phyloP scores from a whole-genome alignment of 2,113 vertebrate species.

The Aphyosemion australe region DNA sequence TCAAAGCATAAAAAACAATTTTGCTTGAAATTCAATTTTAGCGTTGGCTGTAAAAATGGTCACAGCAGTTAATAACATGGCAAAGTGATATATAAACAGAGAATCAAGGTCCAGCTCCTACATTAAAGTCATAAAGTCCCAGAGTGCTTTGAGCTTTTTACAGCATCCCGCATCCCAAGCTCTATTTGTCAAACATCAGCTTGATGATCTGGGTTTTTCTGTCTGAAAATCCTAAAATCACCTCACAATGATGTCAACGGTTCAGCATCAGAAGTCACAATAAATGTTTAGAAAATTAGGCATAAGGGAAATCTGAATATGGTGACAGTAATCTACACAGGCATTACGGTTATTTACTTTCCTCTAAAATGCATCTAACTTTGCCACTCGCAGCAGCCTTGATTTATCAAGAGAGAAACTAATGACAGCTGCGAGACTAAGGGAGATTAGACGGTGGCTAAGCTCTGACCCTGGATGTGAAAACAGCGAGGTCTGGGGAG shows the following conservation, averaged over 20 bases:
- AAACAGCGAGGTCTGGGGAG: conserved; percentile 67
- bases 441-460: conserved; percentile 63
- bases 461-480: conserved; percentile 69
- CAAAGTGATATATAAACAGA: background rate
- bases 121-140: background rate
- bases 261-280: conserved; percentile 6
- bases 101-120: background rate
- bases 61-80: background rate
- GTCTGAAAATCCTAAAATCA: background rate
- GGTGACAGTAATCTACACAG: conserved; percentile 30
- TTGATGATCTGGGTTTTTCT: no score
- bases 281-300: conserved; percentile 41
- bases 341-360: conserved; percentile 29
- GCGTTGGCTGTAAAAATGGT: background rate
- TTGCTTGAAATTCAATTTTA: background rate
- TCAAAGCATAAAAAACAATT: conserved; percentile 1
- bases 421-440: conserved; percentile 70
- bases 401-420: conserved; percentile 70
- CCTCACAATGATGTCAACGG: background rate
- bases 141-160: background rate
- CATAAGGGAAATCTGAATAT: conserved; percentile 20
- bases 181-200: background rate
- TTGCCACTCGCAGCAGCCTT: conserved; percentile 45
- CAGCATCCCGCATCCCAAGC: background rate
- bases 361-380: conserved; percentile 49